phyloP scores from a whole-genome alignment of 2,888 invertebrate genomes.

The Acanthosepion pharaonis region DNA sequence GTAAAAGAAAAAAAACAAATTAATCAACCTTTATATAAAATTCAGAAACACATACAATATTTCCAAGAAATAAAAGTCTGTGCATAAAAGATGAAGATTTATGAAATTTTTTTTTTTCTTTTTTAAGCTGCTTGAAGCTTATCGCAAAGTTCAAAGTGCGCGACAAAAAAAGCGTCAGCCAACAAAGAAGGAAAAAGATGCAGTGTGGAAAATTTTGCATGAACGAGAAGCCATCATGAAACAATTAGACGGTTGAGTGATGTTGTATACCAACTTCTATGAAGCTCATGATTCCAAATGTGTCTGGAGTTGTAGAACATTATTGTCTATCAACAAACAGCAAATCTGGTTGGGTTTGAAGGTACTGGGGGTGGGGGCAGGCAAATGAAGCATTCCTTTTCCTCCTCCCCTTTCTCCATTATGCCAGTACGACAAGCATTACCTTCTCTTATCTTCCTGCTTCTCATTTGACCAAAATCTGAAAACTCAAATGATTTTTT shows the following conservation, averaged over 20 bases:
- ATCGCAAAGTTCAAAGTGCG: slow-evolving; percentile 85
- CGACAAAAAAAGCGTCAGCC: slow-evolving; percentile 88
- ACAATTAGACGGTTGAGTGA: slow-evolving; percentile 59
- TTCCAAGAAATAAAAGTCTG: too few species aligned
- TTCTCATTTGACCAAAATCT: neutral
- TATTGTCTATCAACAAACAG: neutral
- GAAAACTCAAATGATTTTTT: neutral
- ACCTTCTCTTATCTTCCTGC: neutral
- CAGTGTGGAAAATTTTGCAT: slow-evolving; percentile 83
- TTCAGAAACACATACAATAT: too few species aligned
- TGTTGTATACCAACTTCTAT: neutral
- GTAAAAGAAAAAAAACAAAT: too few species aligned
- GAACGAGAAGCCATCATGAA: slow-evolving; percentile 77
- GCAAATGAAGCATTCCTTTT: neutral
- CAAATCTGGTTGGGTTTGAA: neutral
- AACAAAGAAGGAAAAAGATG: slow-evolving; percentile 86
- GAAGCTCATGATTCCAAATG: neutral
- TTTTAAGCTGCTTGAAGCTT: slow-evolving; percentile 83
- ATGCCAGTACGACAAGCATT: neutral
- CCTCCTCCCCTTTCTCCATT: neutral
- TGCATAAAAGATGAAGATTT: too few species aligned
- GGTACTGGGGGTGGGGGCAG: neutral
- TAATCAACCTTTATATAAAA: too few species aligned
- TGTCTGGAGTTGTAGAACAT: neutral
- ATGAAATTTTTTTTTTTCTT: slow-evolving; percentile 51